A percentile compares a stretch with the other conserved stretches of the same genome.
Conservation (phyloP, 2,797 vertebrate genomes). For the Acestrorhynchus altus region DNA sequence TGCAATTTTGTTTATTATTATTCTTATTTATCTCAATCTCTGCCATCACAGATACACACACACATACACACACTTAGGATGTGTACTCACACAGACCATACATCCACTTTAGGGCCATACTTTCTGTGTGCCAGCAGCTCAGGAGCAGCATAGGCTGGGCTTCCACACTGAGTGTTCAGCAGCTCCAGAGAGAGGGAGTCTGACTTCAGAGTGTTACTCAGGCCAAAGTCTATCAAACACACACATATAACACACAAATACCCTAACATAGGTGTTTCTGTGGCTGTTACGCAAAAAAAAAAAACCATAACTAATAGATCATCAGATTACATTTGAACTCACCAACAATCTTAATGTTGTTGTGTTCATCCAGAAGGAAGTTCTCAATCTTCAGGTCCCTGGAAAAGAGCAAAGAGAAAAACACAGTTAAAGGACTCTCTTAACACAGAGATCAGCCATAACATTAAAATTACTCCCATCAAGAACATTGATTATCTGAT, state of each 20-base stretch:
- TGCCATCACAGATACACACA: background rate
- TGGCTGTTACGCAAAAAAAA: too few species aligned
- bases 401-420: background rate
- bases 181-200: constrained; percentile 84
- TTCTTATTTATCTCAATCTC: background rate
- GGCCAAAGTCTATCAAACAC: constrained; percentile 80
- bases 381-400: constrained; percentile 90
- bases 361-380: constrained; percentile 87
- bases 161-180: constrained; percentile 86
- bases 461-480: too few species aligned
- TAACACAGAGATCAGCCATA: too few species aligned
- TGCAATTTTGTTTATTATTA: background rate
- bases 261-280: background rate
- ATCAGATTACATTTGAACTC: too few species aligned
- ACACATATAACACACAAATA: constrained; percentile 16
- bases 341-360: constrained; percentile 90
- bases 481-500: too few species aligned
- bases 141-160: constrained; percentile 84
- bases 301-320: too few species aligned
- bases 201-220: constrained; percentile 84
- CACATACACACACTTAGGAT: background rate
- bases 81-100: constrained; percentile 87
- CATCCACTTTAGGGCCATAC: constrained; percentile 87
- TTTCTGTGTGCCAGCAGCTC: constrained; percentile 88
- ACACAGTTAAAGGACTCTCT: background rate